Conservation (phyloP, 2,113 vertebrate genomes). For the Numida meleagris region DNA sequence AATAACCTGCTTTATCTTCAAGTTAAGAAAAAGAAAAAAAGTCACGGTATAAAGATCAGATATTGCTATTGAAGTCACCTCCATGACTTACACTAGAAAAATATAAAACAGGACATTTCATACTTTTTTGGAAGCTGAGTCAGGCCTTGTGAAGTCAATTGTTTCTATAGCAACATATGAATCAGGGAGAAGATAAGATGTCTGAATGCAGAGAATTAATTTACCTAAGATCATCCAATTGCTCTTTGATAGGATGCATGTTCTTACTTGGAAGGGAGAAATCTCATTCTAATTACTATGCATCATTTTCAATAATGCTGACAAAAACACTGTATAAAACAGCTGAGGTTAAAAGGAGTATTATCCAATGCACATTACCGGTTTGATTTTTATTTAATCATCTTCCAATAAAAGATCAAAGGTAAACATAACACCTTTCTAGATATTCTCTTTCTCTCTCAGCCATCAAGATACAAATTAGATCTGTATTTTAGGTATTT, state of each 20-base stretch:
- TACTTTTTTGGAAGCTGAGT: conserved; percentile 58
- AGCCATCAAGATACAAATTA: conserved; percentile 26
- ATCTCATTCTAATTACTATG: conserved; percentile 45
- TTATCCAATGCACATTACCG: not conserved
- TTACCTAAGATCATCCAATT: conserved; percentile 46
- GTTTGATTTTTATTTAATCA: conserved; percentile 31
- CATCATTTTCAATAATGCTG: not conserved
- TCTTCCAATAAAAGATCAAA: conserved; percentile 11
- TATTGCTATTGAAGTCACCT: not conserved
- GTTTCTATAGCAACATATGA: conserved; percentile 70
- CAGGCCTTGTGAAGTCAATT: conserved; percentile 59
- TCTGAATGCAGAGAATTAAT: conserved; percentile 58
- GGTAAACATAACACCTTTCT: conserved; percentile 30
- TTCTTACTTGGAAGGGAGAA: not conserved
- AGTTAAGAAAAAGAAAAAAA: conserved; percentile 28
- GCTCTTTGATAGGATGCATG: conserved; percentile 14
- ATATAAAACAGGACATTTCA: conserved; percentile 36
- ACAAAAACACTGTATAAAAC: not conserved
- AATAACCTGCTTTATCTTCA: not conserved
- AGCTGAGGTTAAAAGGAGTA: conserved; percentile 11
- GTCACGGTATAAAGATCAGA: not conserved
- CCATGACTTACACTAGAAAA: conserved; percentile 28
- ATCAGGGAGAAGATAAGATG: conserved; percentile 53
- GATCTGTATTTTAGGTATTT: conserved; percentile 32
- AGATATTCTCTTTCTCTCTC: not conserved